Base-by-base conservation (phyloP, 2,113 vertebrate species). In the Monopterus albus region DNA sequence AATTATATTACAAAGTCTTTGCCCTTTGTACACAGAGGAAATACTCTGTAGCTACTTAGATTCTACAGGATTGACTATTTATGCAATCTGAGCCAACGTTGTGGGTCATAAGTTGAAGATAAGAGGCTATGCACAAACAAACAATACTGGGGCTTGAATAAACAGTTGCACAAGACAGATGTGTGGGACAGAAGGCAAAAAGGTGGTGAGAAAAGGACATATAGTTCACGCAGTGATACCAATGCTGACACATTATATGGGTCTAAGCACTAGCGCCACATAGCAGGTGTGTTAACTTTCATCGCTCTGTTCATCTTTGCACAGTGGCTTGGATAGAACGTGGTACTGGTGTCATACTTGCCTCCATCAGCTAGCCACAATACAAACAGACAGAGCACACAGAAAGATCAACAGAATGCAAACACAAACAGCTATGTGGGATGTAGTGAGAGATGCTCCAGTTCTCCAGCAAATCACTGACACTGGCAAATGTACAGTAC, bases 331-430 rank as follows among this genome's bases (percentile, higher is more conserved):
- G 60, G 70, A 59, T 11, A 38, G 21, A 76, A 75, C 15, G 3
- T 8, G 14, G 35, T 13, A 25, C n/a, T 70, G 26, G 42, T 47
- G 40, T 80, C 65, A 83, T 91, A 93, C 91, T 93, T 91, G 89
- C 90, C 91, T 93, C 76, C 65, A 42, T 88, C 88, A 93, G 88
- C 90, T 92, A 69, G 86, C 69, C 82, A 87, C 66, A 81, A 75
- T 50, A 82, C 75, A 91, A 89, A 91, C 63, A 86, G 62, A 88
- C 63, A 85, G 78, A 85, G 68, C 72, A 86, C 36, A 79, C 58
- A 79, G 15, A 87, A 35, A 88, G 33, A 83, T 69, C 67, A 86
- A 80, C 68, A 62, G 31, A 17, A 79, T 13, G 59, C 66, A 77
- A 64, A 84, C 26, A 77, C 65, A 76, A 75, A 63, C 76, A 78